Evolutionary conservation across 2,797 vertebrate species (phyloP), one percentile per base, ranked within the genome.

Genomic region (Melanotaenia trifasciata): DNA sequence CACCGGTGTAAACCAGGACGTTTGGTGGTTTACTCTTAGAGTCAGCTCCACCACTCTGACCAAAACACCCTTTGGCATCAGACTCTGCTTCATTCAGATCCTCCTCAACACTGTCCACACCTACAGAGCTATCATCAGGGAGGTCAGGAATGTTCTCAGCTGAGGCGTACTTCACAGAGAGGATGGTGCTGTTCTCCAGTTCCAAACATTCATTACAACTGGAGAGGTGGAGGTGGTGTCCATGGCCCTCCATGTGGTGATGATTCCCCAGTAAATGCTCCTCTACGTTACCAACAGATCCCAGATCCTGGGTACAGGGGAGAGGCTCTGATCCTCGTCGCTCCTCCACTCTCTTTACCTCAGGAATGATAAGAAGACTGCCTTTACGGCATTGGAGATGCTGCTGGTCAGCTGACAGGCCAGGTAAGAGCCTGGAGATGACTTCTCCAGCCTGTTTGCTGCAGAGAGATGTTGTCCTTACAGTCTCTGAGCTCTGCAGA

Each of bases 131-230:
- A 6, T 96, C 95, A 0, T 94, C 89, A 0, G 96, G 94, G 5
- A 98, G 96, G 54, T 97, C 96, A 0, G 96, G 95, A 67, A 98
- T 96, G 92, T 97, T 94, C 78, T 99, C 97, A 0, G 90, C 95
- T 0, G 97, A 99, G 1, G 97, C 96, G 30, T 93, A 96, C 80
- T 88, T 96, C 51, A 99, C 95, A 0, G 98, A 97, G 0, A 97
- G 95, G 0, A 99, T 99, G 84, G 98, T 99, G 86, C 96, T 97
- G 88, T 84, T 96, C 79, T 99, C 98, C 8, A 99, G 92, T 73
- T 98, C 94, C 87, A 97, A 81, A 47, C 98, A 99, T 75, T 99
- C 97, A 0, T 94, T 93, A 90, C 98, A 99, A 90, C 96, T 99
- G 68, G 95, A 96, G 12, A 99, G 92, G 74, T 99, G 98, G 58